These are phyloP conservation scores for Beris chalybata DNA, from an alignment of 2,888 invertebrate species.

Conservation along the genomic window DNA sequence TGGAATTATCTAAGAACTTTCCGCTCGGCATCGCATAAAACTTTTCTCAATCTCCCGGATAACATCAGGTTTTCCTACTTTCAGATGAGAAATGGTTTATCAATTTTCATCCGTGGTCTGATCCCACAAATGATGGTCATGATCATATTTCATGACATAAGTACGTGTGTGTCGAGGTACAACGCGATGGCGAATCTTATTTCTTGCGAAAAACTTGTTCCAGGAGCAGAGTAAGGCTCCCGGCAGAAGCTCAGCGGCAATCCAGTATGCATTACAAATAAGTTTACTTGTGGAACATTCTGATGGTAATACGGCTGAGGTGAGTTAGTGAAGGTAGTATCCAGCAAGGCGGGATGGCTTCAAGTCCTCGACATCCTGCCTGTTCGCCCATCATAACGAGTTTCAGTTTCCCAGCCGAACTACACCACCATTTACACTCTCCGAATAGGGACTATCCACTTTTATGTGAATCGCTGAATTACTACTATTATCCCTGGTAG, in stretches of 20 bases:
- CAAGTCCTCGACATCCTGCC: no score
- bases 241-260: slow-evolving; percentile 21
- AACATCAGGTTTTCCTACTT: slow-evolving; percentile 14
- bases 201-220: slow-evolving; percentile 11
- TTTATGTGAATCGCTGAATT: slow-evolving; percentile 28
- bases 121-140: slow-evolving; percentile 38
- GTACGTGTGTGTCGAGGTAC: slow-evolving; percentile 11
- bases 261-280: slow-evolving; percentile 38
- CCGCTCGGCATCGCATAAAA: not conserved
- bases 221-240: no score
- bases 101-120: slow-evolving; percentile 37
- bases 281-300: slow-evolving; percentile 27
- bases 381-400: no score
- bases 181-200: slow-evolving; percentile 2
- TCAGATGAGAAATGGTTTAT: slow-evolving; percentile 38
- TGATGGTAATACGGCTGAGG: not conserved
- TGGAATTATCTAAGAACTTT: not conserved
- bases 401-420: no score
- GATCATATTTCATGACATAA: slow-evolving; percentile 37
- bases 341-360: not conserved
- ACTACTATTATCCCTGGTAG: slow-evolving; percentile 17
- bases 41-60: slow-evolving; percentile 19
- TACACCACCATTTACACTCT: no score
- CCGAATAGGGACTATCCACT: slow-evolving; percentile 4
- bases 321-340: not conserved